Conservation (phyloP, 2,113 vertebrate species). For the Melanocharis versteri region DNA sequence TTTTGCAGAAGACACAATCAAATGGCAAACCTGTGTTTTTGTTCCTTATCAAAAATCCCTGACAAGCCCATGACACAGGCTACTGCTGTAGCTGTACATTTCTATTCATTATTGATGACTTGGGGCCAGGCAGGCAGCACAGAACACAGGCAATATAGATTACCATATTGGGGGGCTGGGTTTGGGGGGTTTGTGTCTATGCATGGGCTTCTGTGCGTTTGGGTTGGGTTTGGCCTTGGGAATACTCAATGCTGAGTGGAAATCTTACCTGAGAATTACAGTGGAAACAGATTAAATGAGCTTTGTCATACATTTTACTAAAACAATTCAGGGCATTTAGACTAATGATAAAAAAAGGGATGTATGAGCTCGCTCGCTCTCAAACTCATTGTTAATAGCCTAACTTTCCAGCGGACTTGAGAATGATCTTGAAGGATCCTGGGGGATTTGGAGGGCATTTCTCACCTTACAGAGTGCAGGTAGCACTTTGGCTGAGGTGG, state of each 20-base stretch:
- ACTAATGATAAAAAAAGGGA: neutral
- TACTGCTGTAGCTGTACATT: constrained; percentile 84
- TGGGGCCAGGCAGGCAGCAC: constrained; percentile 83
- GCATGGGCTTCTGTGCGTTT: neutral
- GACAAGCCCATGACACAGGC: constrained; percentile 79
- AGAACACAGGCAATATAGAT: constrained; percentile 89
- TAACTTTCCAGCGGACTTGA: neutral
- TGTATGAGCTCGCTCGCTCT: neutral
- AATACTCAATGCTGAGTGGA: neutral
- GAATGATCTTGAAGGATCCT: neutral
- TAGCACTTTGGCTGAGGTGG: neutral
- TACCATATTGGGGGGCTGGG: constrained; percentile 69
- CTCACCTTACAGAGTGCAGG: neutral
- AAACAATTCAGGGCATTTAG: neutral
- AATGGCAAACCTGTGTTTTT: constrained; percentile 82
- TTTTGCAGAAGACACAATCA: constrained; percentile 57
- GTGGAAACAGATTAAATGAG: neutral
- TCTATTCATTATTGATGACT: constrained; percentile 95
- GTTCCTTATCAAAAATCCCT: constrained; percentile 81
- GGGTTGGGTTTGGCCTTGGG: neutral
- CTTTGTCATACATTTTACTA: neutral
- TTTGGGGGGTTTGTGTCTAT: neutral
- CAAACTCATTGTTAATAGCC: neutral
- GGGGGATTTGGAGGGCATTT: neutral
- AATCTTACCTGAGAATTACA: neutral